phyloP scores from a whole-genome alignment of 2,888 invertebrate genomes.

The Leptodirus hochenwartii region DNA sequence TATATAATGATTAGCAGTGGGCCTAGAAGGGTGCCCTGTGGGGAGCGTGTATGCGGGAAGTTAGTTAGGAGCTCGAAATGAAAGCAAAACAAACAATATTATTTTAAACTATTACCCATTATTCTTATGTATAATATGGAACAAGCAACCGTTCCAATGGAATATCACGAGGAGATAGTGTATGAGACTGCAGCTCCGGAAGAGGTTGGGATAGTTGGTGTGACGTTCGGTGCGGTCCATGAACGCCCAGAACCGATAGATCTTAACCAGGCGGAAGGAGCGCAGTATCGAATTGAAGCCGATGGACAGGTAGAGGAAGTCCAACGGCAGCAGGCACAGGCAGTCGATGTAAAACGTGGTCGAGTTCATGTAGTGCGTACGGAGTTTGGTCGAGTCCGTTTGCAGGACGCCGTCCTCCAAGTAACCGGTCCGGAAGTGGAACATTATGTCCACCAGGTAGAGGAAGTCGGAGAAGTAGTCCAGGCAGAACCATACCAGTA shows the following conservation, averaged over 20 bases:
- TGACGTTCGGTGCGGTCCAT: constrained; percentile 97
- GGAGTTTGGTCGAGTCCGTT: constrained; percentile 82
- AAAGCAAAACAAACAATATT: too few species aligned
- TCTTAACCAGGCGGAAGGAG: constrained; percentile 90
- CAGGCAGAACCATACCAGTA: constrained; percentile 89
- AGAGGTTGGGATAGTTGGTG: constrained; percentile 96
- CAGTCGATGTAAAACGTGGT: constrained; percentile 94
- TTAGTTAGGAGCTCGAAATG: too few species aligned
- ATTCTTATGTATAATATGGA: constrained; percentile 91
- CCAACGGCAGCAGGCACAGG: constrained; percentile 90
- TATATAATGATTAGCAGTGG: too few species aligned
- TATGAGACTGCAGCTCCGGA: constrained; percentile 75
- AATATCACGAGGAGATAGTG: constrained; percentile 96
- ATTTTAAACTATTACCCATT: too few species aligned
- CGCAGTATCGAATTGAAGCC: constrained; percentile 88
- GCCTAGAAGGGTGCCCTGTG: too few species aligned
- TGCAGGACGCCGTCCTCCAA: constrained; percentile 95
- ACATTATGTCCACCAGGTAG: constrained; percentile 89
- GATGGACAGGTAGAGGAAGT: constrained; percentile 95
- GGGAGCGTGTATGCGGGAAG: too few species aligned
- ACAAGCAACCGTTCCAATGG: constrained; percentile 99
- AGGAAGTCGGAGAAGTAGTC: constrained; percentile 95
- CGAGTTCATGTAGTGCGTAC: constrained; percentile 95
- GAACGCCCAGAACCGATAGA: constrained; percentile 96
- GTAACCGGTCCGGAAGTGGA: constrained; percentile 95